A percentile compares a stretch with the other conserved stretches of the same genome.
phyloP scores from a whole-genome alignment of 2,797 vertebrate species.

The Hephaestus fuliginosus region DNA sequence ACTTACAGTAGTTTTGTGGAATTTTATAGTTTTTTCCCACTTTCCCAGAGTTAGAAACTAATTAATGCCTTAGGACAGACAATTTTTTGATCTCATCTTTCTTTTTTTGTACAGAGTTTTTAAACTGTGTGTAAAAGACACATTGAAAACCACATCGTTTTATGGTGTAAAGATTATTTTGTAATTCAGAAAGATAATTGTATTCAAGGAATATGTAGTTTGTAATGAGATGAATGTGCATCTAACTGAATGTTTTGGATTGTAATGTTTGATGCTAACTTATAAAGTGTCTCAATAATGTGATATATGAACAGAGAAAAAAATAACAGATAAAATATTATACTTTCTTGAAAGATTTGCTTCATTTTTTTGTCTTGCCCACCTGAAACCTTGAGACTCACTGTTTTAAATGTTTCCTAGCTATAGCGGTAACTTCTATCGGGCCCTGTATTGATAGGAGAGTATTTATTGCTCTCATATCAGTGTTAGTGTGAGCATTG shows the following conservation, averaged over 20 bases:
- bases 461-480: constrained; percentile 43
- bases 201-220: constrained; percentile 77
- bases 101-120: neutral
- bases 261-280: constrained; percentile 20
- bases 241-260: constrained; percentile 45
- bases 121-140: constrained; percentile 47
- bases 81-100: no score
- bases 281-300: constrained; percentile 3
- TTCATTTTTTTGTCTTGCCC: neutral
- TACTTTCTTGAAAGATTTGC: neutral
- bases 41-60: no score
- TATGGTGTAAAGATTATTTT: constrained; percentile 73
- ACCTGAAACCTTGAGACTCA: neutral
- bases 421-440: neutral
- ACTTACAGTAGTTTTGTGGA: no score
- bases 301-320: neutral
- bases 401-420: constrained; percentile 11
- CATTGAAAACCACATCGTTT: constrained; percentile 67
- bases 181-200: constrained; percentile 64
- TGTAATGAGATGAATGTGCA: constrained; percentile 51
- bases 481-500: constrained; percentile 43
- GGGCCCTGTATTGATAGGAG: neutral
- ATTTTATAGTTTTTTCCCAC: no score
- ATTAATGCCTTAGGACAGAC: no score
- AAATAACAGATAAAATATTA: constrained; percentile 2